Evolutionary conservation across 1,140 invertebrate species (phyloP), one percentile per base, ranked within the genome.

Genomic region (Camponotus vicinus): DNA sequence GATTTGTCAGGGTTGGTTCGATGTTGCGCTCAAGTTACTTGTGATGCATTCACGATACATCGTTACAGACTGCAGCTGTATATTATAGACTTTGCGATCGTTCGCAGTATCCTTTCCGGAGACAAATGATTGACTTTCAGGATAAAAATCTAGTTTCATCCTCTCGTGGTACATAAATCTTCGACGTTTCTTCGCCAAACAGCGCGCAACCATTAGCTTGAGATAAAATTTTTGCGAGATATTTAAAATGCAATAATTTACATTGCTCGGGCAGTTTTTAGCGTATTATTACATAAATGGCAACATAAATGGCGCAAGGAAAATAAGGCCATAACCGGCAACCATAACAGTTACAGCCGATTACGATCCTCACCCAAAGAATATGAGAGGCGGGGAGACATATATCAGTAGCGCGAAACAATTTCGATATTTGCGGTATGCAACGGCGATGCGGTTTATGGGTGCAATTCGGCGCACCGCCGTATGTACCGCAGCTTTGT

Each of bases 341-440:
- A 11, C n/a, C 32, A 55, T 69, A 37, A 52, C 3, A 57, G 11
- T 45, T 82, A 59, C 42, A 15, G 40, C 40, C 55, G 55, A 73
- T 83, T 83, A 83, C 69, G 37, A 40, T 45, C 61, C 52, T 8
- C 13, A 49, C 0, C 27, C 37, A 34, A 83, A 83, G 69, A 83
- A 83, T 61, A 83, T 49, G 55, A 4, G 27, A 45, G 37, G 27
- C 3, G 52, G 27, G 37, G 11, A 42, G n/a, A 32, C n/a, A 83
- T 83, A 37, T 61, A 83, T 83, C 79, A 83, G 27, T 55, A 40
- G 67, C 79, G 79, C 42, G 79, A 83, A 83, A 83, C 79, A 83
- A 75, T 83, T 83, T 75, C 69, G 69, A 83, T 83, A 83, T 83
- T 83, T 83, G 79, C 32, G 79, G 79, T 83, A 83, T 83, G 79